phyloP scores from a whole-genome alignment of 2,888 invertebrate species.

The Agrotis clavis region DNA sequence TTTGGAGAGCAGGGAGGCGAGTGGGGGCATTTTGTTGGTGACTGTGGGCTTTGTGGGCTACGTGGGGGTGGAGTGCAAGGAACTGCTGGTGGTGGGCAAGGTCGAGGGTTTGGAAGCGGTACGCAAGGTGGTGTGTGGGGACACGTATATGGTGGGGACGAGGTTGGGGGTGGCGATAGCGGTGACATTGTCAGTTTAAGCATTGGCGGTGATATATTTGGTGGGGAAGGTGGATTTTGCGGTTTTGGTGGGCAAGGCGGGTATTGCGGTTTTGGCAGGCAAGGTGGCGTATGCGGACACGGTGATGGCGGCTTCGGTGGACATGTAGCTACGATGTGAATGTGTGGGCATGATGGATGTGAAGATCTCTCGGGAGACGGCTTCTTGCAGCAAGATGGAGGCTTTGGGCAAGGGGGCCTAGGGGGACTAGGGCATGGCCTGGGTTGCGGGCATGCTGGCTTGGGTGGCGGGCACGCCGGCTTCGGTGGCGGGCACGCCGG shows the following conservation, averaged over 20 bases:
- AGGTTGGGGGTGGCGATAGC: conserved; percentile 19
- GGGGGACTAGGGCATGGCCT: too few relatives aligned
- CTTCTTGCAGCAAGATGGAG: conserved; percentile 1
- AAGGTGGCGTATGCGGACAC: conserved; percentile 8
- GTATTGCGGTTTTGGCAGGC: not conserved
- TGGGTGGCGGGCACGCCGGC: not conserved
- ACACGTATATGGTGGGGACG: conserved; percentile 12
- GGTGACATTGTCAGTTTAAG: too few relatives aligned
- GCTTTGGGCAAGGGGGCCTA: too few relatives aligned
- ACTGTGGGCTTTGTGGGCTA: not conserved
- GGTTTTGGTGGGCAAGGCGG: not conserved
- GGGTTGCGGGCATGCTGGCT: not conserved
- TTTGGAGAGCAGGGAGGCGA: not conserved
- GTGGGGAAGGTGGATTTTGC: not conserved
- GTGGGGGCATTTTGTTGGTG: not conserved
- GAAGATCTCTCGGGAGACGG: not conserved
- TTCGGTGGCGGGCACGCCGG: not conserved
- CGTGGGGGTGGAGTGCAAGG: not conserved
- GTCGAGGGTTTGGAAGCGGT: not conserved
- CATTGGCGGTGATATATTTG: conserved; percentile 6
- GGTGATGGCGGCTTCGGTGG: conserved; percentile 2
- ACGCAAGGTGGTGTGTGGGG: conserved; percentile 1
- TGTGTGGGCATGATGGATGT: conserved; percentile 16
- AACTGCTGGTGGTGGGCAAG: not conserved
- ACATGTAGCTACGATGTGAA: conserved; percentile 8